These are phyloP conservation scores for Bombus balteatus DNA, from an alignment of 1,140 invertebrate species.

Conservation along the genomic window DNA sequence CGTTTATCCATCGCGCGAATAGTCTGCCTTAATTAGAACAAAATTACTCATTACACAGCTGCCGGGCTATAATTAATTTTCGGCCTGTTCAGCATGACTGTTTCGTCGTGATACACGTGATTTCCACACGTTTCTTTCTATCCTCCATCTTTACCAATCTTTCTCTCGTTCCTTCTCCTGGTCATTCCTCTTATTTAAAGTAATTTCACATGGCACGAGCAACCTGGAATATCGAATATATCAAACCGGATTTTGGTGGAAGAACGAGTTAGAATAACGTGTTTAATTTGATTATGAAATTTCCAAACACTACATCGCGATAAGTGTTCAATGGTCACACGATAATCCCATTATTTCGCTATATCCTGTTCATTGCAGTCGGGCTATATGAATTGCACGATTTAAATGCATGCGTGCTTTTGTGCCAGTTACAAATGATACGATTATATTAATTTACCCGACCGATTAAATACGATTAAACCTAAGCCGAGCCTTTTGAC, in stretches of 20 bases:
- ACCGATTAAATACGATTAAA: neutral
- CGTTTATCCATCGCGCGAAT: slow-evolving; percentile 29
- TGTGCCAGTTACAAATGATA: neutral
- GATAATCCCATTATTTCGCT: neutral
- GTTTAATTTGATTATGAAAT: neutral
- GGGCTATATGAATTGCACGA: neutral
- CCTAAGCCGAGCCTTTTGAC: neutral
- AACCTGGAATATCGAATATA: neutral
- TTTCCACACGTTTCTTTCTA: slow-evolving; percentile 41
- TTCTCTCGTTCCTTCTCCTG: neutral
- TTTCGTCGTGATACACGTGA: slow-evolving; percentile 27
- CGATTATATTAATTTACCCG: neutral
- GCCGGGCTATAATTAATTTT: slow-evolving; percentile 59
- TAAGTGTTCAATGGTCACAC: neutral
- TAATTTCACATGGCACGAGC: neutral
- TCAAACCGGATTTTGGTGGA: neutral
- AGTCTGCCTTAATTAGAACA: slow-evolving; percentile 63
- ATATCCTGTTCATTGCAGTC: neutral
- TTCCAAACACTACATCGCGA: neutral
- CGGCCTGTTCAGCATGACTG: slow-evolving; percentile 3
- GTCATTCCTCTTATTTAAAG: neutral
- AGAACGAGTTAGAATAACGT: neutral
- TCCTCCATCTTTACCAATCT: slow-evolving; percentile 33
- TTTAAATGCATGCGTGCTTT: neutral
- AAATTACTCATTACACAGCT: slow-evolving; percentile 64